These are phyloP conservation scores for Serilophus lunatus DNA, from an alignment of 2,113 vertebrate genomes.

Conservation along the genomic window DNA sequence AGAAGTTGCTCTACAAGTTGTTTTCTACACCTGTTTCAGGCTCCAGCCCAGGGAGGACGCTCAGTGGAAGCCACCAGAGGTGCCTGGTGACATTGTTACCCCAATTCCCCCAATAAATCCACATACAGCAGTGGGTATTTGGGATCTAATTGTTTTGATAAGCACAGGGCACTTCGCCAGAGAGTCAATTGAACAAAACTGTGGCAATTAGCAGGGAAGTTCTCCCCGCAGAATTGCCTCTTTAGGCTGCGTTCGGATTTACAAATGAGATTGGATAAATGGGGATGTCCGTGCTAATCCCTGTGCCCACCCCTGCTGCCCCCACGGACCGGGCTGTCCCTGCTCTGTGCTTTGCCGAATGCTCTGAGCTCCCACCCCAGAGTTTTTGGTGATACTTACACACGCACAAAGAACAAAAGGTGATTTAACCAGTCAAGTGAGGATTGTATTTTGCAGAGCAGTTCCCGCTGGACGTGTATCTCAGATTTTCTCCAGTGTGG, in stretches of 20 bases:
- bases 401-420: background rate
- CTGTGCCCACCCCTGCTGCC: background rate
- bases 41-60: background rate
- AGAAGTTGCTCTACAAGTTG: background rate
- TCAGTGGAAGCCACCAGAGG: background rate
- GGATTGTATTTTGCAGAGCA: background rate
- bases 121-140: background rate
- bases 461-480: background rate
- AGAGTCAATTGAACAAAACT: background rate
- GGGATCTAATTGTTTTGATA: slow-evolving; percentile 40
- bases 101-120: background rate
- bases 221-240: background rate
- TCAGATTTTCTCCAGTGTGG: background rate
- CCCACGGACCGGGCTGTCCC: background rate
- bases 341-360: background rate
- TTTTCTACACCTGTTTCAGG: background rate
- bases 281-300: background rate
- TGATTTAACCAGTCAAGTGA: background rate
- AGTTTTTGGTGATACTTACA: background rate
- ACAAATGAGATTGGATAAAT: background rate
- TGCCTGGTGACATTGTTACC: background rate
- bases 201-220: slow-evolving; percentile 1
- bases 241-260: background rate
- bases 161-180: slow-evolving; percentile 10
- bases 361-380: background rate